phyloP scores from a whole-genome alignment of 2,113 vertebrate genomes.

The Equus quagga region DNA sequence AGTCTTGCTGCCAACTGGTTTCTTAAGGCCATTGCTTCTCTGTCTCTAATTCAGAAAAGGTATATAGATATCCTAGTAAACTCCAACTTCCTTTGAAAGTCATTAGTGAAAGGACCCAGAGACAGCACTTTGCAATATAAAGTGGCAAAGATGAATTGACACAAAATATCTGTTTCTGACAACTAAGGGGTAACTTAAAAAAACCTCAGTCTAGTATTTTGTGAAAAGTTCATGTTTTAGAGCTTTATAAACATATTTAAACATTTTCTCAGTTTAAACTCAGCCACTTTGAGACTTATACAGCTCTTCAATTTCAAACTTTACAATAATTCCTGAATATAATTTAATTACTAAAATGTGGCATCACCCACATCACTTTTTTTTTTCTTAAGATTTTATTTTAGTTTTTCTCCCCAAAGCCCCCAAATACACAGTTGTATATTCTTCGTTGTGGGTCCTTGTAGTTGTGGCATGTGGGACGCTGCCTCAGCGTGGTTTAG shows the following conservation, averaged over 20 bases:
- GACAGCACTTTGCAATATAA: neutral
- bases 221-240: neutral
- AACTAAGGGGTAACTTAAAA: neutral
- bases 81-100: neutral
- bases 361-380: neutral
- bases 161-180: neutral
- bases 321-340: neutral
- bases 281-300: neutral
- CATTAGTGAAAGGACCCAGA: neutral
- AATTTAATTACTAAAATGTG: neutral
- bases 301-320: neutral
- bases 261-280: neutral
- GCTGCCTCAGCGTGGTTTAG: too few species aligned
- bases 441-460: too few species aligned
- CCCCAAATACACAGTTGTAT: too few species aligned
- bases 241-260: neutral
- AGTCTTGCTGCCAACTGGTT: neutral
- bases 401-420: too few species aligned
- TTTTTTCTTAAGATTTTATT: too few species aligned
- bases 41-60: neutral
- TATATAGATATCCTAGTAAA: neutral
- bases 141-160: neutral
- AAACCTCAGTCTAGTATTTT: neutral
- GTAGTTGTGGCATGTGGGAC: too few species aligned
- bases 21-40: neutral